These are phyloP conservation scores for Atherix ibis DNA, from an alignment of 2,888 invertebrate genomes.

Conservation along the genomic window DNA sequence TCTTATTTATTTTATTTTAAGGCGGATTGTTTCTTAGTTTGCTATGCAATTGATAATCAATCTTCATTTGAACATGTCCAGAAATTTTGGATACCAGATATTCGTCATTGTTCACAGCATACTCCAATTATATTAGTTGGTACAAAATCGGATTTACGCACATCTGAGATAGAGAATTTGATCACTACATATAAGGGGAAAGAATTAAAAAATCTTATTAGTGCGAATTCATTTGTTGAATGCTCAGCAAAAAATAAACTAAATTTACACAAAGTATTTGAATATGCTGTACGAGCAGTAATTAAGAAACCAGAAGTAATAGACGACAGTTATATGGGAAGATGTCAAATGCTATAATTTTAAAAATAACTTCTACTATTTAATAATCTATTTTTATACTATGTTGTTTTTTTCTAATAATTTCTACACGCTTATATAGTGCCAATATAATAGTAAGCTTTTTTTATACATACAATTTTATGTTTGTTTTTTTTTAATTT, in stretches of 20 bases:
- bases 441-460: no score
- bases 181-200: conserved; percentile 58
- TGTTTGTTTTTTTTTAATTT: no score
- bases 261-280: conserved; percentile 60
- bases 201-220: conserved; percentile 58
- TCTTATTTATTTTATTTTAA: no score
- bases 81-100: conserved; percentile 76
- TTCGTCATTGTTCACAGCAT: conserved; percentile 61
- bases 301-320: conserved; percentile 33
- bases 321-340: conserved; percentile 9
- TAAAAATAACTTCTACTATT: no score
- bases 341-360: conserved; percentile 10
- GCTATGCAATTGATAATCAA: conserved; percentile 65
- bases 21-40: conserved; percentile 77
- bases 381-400: no score
- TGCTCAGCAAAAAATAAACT: conserved; percentile 66
- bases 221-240: conserved; percentile 60
- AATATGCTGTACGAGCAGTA: conserved; percentile 57
- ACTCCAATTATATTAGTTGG: conserved; percentile 74
- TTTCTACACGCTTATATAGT: no score
- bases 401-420: no score
- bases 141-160: conserved; percentile 63
- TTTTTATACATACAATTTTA: no score
- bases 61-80: conserved; percentile 69
- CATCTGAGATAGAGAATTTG: conserved; percentile 37